A percentile compares a stretch with the other conserved stretches of the same genome.
These are phyloP conservation scores for Cheumatopsyche charites DNA, from an alignment of 1,140 invertebrate species.

Conservation along the genomic window DNA sequence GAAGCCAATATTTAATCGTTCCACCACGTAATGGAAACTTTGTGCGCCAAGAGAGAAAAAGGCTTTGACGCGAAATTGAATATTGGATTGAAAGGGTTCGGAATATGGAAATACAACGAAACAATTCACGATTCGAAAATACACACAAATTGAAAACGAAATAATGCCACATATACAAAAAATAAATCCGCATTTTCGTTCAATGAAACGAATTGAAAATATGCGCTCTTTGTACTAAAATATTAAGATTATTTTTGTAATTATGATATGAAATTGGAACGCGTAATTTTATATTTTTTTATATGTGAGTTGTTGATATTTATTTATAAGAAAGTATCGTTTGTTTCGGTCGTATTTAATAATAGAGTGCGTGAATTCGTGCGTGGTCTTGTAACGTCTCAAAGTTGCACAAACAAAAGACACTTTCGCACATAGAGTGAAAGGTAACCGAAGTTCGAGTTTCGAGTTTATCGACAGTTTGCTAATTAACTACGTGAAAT, in stretches of 20 bases:
- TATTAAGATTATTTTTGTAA: too few species aligned
- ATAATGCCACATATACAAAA: too few species aligned
- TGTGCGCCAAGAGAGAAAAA: not conserved
- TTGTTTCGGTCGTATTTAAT: too few species aligned
- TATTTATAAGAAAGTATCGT: too few species aligned
- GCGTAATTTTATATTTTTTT: too few species aligned
- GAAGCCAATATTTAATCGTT: constrained; percentile 27
- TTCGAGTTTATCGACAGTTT: constrained; percentile 40
- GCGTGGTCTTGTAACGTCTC: not conserved
- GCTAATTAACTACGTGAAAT: constrained; percentile 36
- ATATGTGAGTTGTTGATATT: too few species aligned
- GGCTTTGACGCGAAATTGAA: constrained; percentile 13
- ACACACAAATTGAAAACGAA: not conserved
- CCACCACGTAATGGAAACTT: constrained; percentile 20
- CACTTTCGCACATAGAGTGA: not conserved
- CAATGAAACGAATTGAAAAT: too few species aligned
- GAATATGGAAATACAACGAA: not conserved
- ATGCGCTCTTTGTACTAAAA: too few species aligned
- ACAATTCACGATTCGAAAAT: constrained; percentile 1
- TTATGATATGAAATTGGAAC: too few species aligned
- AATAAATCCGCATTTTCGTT: too few species aligned
- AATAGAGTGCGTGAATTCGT: not conserved
- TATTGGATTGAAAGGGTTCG: constrained; percentile 14
- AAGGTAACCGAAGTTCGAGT: constrained; percentile 17
- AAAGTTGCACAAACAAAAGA: not conserved